Evolutionary conservation across 2,888 invertebrate species (phyloP).

Genomic region (Muschampia plurimacula): DNA sequence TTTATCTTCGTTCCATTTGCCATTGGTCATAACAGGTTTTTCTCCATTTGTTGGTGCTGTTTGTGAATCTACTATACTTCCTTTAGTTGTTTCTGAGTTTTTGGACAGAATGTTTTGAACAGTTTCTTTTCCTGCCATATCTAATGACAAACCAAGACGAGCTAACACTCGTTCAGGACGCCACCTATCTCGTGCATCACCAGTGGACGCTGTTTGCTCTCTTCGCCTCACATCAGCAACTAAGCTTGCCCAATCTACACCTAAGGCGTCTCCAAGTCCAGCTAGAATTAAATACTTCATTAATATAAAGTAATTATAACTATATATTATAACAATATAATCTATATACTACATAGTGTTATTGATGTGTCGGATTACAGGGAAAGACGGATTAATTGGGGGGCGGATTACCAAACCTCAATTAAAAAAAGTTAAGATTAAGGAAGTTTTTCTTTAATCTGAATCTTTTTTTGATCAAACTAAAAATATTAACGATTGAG

Average conservation of each 20-base stretch:
- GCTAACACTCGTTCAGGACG: conserved; percentile 92
- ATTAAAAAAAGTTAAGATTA: too few relatives aligned
- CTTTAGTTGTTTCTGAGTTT: conserved; percentile 53
- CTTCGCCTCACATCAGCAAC: conserved; percentile 90
- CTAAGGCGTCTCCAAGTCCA: conserved; percentile 95
- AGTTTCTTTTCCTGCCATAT: conserved; percentile 89
- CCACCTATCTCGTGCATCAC: conserved; percentile 91
- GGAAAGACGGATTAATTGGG: too few relatives aligned
- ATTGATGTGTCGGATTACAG: too few relatives aligned
- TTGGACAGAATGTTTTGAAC: conserved; percentile 71
- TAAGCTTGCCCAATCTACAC: conserved; percentile 97
- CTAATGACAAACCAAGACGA: conserved; percentile 92
- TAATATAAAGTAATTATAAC: too few relatives aligned
- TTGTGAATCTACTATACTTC: conserved; percentile 49
- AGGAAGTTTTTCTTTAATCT: too few relatives aligned
- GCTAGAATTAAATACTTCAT: conserved; percentile 53
- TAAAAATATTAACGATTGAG: too few relatives aligned
- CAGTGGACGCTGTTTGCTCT: conserved; percentile 78
- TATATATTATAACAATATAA: too few relatives aligned
- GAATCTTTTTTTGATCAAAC: too few relatives aligned
- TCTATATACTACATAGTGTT: too few relatives aligned
- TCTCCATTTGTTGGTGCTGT: conserved; percentile 52
- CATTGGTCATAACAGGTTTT: conserved; percentile 61
- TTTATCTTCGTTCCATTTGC: conserved; percentile 54
- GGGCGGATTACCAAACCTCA: too few relatives aligned